A percentile compares a stretch with the other conserved stretches of the same genome.
Conservation (phyloP, 35 echinoderm and acorn worm genomes). For the Apostichopus japonicus region DNA sequence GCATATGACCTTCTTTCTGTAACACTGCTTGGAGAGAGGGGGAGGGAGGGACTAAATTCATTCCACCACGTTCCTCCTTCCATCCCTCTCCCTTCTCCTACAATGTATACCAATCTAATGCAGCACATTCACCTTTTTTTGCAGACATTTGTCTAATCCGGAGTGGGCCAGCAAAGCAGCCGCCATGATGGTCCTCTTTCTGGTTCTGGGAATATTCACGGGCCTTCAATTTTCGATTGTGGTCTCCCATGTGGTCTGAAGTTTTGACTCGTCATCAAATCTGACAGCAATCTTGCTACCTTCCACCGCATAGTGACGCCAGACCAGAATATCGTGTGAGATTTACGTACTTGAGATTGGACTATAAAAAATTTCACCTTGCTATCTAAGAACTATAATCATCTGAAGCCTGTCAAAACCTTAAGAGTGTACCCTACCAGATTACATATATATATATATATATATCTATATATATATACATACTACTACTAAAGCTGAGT, state of each 20-base stretch:
- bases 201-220: slow-evolving; percentile 91
- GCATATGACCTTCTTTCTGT: too few species aligned
- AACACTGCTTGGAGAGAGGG: too few species aligned
- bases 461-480: too few species aligned
- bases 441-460: too few species aligned
- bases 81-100: too few species aligned
- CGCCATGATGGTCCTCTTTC: slow-evolving; percentile 93
- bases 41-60: too few species aligned
- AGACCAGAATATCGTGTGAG: neutral
- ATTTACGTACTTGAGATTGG: neutral
- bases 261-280: neutral
- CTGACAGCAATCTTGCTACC: neutral
- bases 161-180: slow-evolving; percentile 85
- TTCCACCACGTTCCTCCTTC: too few species aligned
- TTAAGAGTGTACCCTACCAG: too few species aligned
- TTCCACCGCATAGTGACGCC: neutral
- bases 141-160: slow-evolving; percentile 76
- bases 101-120: too few species aligned
- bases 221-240: slow-evolving; percentile 91
- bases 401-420: too few species aligned
- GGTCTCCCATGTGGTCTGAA: slow-evolving; percentile 79
- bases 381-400: neutral
- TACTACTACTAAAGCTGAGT: too few species aligned
- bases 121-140: neutral
- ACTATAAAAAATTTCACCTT: neutral